Conservation (phyloP, 1,140 invertebrate genomes). For the Lithobius niger region DNA sequence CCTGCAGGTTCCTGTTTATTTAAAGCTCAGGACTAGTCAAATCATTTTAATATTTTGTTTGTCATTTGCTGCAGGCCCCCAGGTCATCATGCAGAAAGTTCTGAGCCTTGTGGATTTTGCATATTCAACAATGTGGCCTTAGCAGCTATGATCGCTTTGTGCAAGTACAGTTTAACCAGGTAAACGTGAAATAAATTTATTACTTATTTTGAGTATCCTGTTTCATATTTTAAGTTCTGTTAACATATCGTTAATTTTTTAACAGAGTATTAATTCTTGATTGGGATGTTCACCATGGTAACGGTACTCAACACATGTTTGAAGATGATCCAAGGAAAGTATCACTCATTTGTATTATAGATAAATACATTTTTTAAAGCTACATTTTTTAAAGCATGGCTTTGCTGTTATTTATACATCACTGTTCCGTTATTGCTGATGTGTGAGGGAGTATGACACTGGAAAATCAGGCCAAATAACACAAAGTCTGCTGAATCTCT, state of each 20-base stretch:
- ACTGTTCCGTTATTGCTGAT: too few species aligned
- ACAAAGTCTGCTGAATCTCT: too few species aligned
- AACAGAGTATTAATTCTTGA: conserved; percentile 68
- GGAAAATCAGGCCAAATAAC: too few species aligned
- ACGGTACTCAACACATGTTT: conserved; percentile 71
- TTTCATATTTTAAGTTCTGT: not conserved
- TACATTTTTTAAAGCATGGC: too few species aligned
- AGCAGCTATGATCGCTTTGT: conserved; percentile 58
- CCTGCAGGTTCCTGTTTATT: not conserved
- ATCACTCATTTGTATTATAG: not conserved
- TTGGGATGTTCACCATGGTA: conserved; percentile 92
- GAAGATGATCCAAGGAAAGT: conserved; percentile 41
- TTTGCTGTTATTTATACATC: too few species aligned
- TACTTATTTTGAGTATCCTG: not conserved
- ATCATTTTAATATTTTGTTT: not conserved
- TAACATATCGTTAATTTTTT: conserved; percentile 7
- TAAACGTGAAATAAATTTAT: conserved; percentile 23
- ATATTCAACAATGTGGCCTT: conserved; percentile 76
- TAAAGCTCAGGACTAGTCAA: not conserved
- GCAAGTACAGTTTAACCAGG: conserved; percentile 45
- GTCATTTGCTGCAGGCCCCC: conserved; percentile 45
- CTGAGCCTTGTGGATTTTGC: conserved; percentile 67
- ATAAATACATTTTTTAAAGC: not conserved
- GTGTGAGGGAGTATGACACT: too few species aligned
- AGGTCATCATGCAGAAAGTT: conserved; percentile 67